Base-by-base conservation (phyloP, 2,797 vertebrate genomes). In the Halcyon chelicuti region DNA sequence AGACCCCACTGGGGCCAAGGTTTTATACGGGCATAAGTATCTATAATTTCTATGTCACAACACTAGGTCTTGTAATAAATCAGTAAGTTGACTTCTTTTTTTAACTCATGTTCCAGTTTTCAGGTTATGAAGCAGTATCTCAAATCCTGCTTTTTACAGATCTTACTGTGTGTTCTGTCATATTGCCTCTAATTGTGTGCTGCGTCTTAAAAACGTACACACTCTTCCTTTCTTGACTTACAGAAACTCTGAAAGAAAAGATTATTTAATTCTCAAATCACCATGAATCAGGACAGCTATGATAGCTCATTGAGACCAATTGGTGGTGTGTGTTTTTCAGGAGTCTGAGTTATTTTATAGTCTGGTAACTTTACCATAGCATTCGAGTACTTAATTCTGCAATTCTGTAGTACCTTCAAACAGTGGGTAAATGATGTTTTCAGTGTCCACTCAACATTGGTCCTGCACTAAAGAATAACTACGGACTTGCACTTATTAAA, bases 281-380 rank as follows among this genome's bases (percentile, higher is more conserved):
- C 86, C 66, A 68, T 96, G 89, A 96, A 95, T 97, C 86, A 80
- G 88, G 46, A 95, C 77, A 94, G 73, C 85, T 90, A 73, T 79
- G 86, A 89, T 91, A 93, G 75, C 76, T 97, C 92, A 80, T 79
- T 57, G 87, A 96, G 90, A 79, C 68, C 75, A 80, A 58, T 44
- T 33, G n/a, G 44, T 61, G 71, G 29, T 55, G 33, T 84, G 46
- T 63, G 19, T 23, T 92, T 88, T 86, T 80, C 51, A 28, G 21
- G 18, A 46, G 22, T 26, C 72, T 65, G 49, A 12, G 1, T 35
- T 61, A 37, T 26, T 33, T 20, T 80, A 60, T 21, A 28, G 20
- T 82, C 40, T 2, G 26, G 33, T 62, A 72, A 42, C 13, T 61
- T 47, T 80, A 75, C 22, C 5, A 4, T 39, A 51, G 39, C 57